Percentiles rank a stretch among this genome's conserved stretches.
These are phyloP conservation scores for Phalacrocorax pelagicus DNA, from an alignment of 2,113 vertebrate genomes.

Conservation along the genomic window DNA sequence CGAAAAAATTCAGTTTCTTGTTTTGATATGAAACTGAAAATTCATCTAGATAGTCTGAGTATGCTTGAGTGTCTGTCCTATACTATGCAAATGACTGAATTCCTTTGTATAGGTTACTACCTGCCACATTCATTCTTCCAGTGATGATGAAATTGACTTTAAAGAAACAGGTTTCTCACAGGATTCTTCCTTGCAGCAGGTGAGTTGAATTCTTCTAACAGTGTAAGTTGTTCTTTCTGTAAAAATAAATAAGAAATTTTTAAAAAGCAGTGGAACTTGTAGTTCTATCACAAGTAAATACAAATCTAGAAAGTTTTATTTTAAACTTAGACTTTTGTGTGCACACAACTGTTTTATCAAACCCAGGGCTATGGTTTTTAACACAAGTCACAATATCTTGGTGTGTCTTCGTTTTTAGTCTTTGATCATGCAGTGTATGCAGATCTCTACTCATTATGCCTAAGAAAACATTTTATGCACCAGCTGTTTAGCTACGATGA, in stretches of 20 bases:
- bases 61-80: not conserved
- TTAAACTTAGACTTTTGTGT: not conserved
- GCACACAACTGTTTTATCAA: not conserved
- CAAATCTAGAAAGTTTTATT: not conserved
- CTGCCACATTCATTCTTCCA: conserved; percentile 97
- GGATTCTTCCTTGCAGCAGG: conserved; percentile 98
- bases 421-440: not conserved
- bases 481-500: not conserved
- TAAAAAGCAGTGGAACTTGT: not conserved
- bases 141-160: conserved; percentile 98
- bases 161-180: conserved; percentile 97
- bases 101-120: conserved; percentile 87
- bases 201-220: conserved; percentile 75
- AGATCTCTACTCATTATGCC: not conserved
- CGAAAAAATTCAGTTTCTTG: not conserved
- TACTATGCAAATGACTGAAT: conserved; percentile 1
- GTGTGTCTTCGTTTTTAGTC: not conserved
- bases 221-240: not conserved
- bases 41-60: not conserved
- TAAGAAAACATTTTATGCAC: not conserved
- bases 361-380: not conserved
- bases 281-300: not conserved
- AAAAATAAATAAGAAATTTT: not conserved
- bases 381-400: rapidly evolving
- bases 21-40: not conserved